Evolutionary conservation across 2,797 vertebrate genomes (phyloP), one percentile per base, ranked within the genome.

Genomic region (Pampus argenteus): DNA sequence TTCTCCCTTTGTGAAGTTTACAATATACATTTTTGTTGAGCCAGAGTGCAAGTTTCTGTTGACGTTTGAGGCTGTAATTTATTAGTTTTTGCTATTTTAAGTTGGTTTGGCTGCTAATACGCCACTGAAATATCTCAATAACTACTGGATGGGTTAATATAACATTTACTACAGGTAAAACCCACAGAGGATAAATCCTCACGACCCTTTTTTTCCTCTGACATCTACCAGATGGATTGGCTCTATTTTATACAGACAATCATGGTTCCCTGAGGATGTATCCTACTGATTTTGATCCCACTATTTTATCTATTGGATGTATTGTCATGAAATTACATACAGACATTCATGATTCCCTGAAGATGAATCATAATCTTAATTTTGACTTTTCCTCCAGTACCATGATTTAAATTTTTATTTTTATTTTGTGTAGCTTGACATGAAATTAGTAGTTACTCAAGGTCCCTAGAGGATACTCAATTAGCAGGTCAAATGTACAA

Each of bases 1-100:
- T 72, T 28, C 44, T 38, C 23, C 48, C 60, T 31, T 14, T 45
- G 44, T 68, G 26, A 64, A 72, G 61, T 74, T 60, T 40, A 28
- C 17, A 36, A 31, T 26, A 54, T 64, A 18, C 28, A 3, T 15
- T n/a, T 50, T 60, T 68, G 9, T 23, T 54, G 29, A 22, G 49
- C 34, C 52, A 34, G 13, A 56, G n/a, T 17, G 28, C 8, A 49
- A 52, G 25, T 38, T 67, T 25, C 2, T 9, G 20, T 6, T 6
- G 34, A 56, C 34, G 17, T 51, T 31, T 18, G 42, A 44, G 7
- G 29, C 36, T 64, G 48, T 25, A 20, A 5, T 62, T 70, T 40
- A 15, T 18, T 18, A 42, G 6, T 42, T 3, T 42, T 42, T 6
- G 40, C 17, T 9, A 42, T 6, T 42, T 17, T 42, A 2, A 42